These are phyloP conservation scores for Bruchidius siliquastri DNA, from an alignment of 2,888 invertebrate species.

Conservation along the genomic window DNA sequence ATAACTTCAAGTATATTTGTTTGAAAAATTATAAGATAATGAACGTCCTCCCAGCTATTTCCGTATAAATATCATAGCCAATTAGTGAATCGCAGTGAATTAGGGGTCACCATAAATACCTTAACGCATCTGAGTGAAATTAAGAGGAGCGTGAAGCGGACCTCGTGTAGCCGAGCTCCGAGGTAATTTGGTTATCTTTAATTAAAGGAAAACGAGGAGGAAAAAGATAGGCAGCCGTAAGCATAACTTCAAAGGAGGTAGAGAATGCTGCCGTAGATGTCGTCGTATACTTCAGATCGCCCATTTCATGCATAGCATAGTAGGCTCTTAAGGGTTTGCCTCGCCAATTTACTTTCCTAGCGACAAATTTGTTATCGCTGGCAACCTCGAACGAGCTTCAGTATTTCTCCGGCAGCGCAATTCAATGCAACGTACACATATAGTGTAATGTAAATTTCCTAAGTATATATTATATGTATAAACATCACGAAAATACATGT, in stretches of 20 bases:
- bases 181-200: background rate
- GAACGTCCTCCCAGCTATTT: background rate
- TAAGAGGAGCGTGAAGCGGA: background rate
- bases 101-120: background rate
- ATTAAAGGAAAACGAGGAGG: background rate
- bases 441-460: background rate
- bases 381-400: background rate
- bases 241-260: background rate
- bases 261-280: background rate
- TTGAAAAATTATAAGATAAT: background rate
- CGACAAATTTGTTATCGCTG: background rate
- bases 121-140: background rate
- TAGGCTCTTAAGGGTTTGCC: background rate
- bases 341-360: background rate
- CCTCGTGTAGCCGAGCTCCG: background rate
- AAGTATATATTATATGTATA: no score
- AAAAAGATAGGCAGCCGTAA: background rate
- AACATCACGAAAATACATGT: no score
- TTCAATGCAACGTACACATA: background rate
- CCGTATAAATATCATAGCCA: background rate
- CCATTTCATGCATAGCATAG: background rate
- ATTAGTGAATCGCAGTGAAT: background rate
- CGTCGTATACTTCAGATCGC: background rate
- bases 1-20: no score
- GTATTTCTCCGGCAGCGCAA: background rate